Evolutionary conservation across 1,140 invertebrate genomes (phyloP).

Genomic region (Matsumurasca onukii): DNA sequence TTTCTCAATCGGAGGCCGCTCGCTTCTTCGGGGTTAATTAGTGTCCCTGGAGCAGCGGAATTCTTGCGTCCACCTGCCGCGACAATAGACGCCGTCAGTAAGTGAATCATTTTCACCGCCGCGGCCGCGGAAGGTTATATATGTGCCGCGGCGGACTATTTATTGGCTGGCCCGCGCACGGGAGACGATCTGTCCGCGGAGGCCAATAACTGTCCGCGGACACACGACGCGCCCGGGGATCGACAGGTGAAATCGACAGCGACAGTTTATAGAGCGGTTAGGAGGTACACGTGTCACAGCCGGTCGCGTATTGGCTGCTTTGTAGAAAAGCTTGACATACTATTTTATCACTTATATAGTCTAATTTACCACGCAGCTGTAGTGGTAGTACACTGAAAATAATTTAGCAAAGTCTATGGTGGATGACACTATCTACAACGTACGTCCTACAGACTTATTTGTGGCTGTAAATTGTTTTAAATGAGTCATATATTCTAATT

Average conservation of each 20-base stretch:
- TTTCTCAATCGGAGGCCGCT: constrained; percentile 13
- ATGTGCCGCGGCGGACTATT: constrained; percentile 9
- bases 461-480: too few relatives aligned
- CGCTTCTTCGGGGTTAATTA: constrained; percentile 16
- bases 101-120: constrained; percentile 10
- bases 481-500: too few relatives aligned
- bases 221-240: background rate
- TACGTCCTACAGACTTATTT: too few relatives aligned
- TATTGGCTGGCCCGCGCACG: background rate
- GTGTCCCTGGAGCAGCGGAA: background rate
- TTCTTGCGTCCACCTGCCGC: constrained; percentile 6
- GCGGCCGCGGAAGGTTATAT: constrained; percentile 2
- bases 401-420: too few relatives aligned
- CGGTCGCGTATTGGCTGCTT: too few relatives aligned
- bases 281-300: too few relatives aligned
- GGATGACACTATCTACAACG: too few relatives aligned
- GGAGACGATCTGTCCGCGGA: background rate
- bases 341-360: too few relatives aligned
- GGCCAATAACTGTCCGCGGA: background rate
- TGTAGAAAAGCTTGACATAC: too few relatives aligned
- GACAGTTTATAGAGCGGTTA: too few relatives aligned
- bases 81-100: background rate
- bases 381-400: too few relatives aligned
- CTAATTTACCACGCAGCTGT: too few relatives aligned
- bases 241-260: background rate